Evolutionary conservation across 2,797 vertebrate species (phyloP).

Genomic region (Cyclura pinguis): DNA sequence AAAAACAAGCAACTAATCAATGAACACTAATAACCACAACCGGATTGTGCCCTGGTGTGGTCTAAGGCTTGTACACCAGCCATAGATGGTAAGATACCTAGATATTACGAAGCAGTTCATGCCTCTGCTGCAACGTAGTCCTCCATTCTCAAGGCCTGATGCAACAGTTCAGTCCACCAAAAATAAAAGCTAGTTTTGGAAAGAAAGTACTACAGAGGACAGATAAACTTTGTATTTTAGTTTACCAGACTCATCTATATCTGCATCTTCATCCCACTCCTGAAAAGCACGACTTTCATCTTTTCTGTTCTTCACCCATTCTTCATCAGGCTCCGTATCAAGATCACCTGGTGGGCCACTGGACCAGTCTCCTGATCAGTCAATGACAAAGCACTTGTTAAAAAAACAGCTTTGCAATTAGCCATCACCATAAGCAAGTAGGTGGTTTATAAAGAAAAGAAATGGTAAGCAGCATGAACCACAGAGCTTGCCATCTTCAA

Average conservation of each 20-base stretch:
- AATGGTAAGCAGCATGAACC: not conserved
- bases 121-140: too few relatives aligned
- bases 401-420: not conserved
- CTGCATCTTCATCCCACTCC: slow-evolving; percentile 97
- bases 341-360: slow-evolving; percentile 86
- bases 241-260: slow-evolving; percentile 96
- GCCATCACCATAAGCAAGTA: not conserved
- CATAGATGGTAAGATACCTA: too few relatives aligned
- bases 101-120: too few relatives aligned
- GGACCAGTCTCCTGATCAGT: slow-evolving; percentile 87
- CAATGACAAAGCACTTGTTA: not conserved
- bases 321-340: slow-evolving; percentile 91
- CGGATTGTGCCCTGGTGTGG: too few relatives aligned
- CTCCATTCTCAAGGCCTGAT: too few relatives aligned
- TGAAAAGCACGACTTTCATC: slow-evolving; percentile 93
- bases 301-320: slow-evolving; percentile 91
- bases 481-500: not conserved
- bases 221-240: slow-evolving; percentile 19
- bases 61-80: too few relatives aligned
- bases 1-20: too few relatives aligned
- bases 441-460: not conserved
- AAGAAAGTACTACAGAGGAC: not conserved
- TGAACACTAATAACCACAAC: too few relatives aligned
- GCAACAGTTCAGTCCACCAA: not conserved
- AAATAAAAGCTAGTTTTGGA: not conserved